Evolutionary conservation across 2,888 invertebrate genomes (phyloP).

Genomic region (Acrocyrtus sp.): DNA sequence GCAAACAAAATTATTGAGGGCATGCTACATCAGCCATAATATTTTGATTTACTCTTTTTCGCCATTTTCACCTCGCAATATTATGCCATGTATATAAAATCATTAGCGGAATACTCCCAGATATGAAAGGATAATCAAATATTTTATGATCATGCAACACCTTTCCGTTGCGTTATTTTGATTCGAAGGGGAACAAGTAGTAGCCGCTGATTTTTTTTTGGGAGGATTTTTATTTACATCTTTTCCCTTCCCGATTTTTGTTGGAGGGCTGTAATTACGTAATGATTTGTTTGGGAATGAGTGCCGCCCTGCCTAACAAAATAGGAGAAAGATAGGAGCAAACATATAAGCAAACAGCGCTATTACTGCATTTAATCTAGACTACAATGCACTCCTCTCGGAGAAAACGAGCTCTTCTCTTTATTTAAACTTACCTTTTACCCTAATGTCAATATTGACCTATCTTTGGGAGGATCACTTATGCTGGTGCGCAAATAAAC

Average conservation of each 20-base stretch:
- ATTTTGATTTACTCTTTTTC: too few relatives aligned
- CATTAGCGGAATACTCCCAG: background rate
- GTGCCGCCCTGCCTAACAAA: too few relatives aligned
- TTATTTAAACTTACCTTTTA: background rate
- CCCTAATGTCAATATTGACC: constrained; percentile 47
- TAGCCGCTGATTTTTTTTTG: constrained; percentile 10
- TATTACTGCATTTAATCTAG: background rate
- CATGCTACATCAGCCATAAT: too few relatives aligned
- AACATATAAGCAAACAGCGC: background rate
- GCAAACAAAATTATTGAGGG: too few relatives aligned
- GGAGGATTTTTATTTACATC: background rate
- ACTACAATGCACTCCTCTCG: background rate
- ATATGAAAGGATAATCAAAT: constrained; percentile 16
- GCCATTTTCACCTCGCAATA: too few relatives aligned
- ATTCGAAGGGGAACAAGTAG: constrained; percentile 16
- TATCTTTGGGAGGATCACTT: constrained; percentile 37
- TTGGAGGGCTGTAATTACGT: background rate
- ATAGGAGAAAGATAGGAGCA: too few relatives aligned
- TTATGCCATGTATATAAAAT: background rate
- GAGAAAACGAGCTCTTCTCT: background rate
- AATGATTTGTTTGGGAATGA: too few relatives aligned
- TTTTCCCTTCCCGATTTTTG: background rate
- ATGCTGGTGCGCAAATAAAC: constrained; percentile 40
- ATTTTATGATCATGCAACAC: constrained; percentile 25
- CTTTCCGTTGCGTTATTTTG: background rate